Percentiles rank a stretch among this genome's conserved stretches.
phyloP scores from a whole-genome alignment of 2,888 invertebrate species.

The Pegoplata infirma region DNA sequence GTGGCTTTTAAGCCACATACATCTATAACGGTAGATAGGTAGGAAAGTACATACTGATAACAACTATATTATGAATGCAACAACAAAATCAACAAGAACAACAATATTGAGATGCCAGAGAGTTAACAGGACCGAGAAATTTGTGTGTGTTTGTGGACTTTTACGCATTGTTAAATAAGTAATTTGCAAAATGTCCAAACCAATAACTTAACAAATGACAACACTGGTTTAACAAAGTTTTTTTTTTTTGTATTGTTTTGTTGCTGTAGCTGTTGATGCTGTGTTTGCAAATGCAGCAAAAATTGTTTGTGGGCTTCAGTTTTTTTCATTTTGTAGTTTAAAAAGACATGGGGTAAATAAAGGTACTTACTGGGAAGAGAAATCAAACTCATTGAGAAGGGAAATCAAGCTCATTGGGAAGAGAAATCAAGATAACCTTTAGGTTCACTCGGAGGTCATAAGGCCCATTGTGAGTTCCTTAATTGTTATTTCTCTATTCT shows the following conservation, averaged over 20 bases:
- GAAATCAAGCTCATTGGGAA: too few relatives aligned
- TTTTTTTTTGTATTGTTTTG: slow-evolving; percentile 21
- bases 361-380: too few relatives aligned
- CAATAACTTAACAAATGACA: slow-evolving; percentile 70
- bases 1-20: slow-evolving; percentile 60
- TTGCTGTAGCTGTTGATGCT: not conserved
- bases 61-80: not conserved
- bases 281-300: slow-evolving; percentile 6
- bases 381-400: too few relatives aligned
- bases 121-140: not conserved
- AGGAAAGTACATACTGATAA: not conserved
- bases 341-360: too few relatives aligned
- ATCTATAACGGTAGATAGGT: slow-evolving; percentile 9
- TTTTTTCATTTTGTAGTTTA: too few relatives aligned
- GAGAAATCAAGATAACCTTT: too few relatives aligned
- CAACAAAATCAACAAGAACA: not conserved
- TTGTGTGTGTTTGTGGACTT: slow-evolving; percentile 59
- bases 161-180: slow-evolving; percentile 77
- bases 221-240: slow-evolving; percentile 50
- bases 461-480: too few relatives aligned
- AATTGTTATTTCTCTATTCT: too few relatives aligned
- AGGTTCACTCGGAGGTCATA: too few relatives aligned
- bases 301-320: not conserved
- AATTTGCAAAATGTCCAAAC: slow-evolving; percentile 77
- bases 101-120: not conserved